These are phyloP conservation scores for Campylomormyrus tamandua DNA, from an alignment of 2,113 vertebrate genomes.

Conservation along the genomic window DNA sequence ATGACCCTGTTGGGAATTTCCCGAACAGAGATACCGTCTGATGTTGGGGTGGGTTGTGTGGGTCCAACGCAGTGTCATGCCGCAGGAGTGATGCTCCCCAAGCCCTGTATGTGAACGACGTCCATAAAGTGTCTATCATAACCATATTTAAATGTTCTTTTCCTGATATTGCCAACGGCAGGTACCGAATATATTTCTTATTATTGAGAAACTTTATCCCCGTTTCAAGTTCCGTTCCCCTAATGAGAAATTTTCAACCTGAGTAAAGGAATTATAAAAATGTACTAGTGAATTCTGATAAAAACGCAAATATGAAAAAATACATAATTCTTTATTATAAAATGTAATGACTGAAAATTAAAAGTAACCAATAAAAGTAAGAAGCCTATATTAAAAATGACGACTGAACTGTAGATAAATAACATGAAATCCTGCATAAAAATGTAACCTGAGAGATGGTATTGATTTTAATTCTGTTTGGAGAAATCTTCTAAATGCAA, in stretches of 20 bases:
- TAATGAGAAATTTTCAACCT: not conserved
- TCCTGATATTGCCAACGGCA: not conserved
- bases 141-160: not conserved
- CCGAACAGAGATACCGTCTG: not conserved
- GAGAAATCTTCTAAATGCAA: not conserved
- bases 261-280: not conserved
- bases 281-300: not conserved
- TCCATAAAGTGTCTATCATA: not conserved
- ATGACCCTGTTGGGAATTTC: conserved; percentile 22
- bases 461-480: not conserved
- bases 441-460: not conserved
- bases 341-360: not conserved
- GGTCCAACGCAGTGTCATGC: not conserved
- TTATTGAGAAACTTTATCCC: not conserved
- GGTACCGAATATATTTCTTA: not conserved
- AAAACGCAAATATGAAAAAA: not conserved
- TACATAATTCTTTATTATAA: not conserved
- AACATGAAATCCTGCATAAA: not conserved
- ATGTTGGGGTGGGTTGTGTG: not conserved
- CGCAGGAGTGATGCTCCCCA: not conserved
- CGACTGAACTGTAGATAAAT: not conserved
- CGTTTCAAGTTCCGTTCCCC: not conserved
- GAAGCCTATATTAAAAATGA: not conserved
- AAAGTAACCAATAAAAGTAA: not conserved
- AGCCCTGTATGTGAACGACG: not conserved